phyloP scores from a whole-genome alignment of 2,797 vertebrate genomes.

The Lagocephalus sceleratus region DNA sequence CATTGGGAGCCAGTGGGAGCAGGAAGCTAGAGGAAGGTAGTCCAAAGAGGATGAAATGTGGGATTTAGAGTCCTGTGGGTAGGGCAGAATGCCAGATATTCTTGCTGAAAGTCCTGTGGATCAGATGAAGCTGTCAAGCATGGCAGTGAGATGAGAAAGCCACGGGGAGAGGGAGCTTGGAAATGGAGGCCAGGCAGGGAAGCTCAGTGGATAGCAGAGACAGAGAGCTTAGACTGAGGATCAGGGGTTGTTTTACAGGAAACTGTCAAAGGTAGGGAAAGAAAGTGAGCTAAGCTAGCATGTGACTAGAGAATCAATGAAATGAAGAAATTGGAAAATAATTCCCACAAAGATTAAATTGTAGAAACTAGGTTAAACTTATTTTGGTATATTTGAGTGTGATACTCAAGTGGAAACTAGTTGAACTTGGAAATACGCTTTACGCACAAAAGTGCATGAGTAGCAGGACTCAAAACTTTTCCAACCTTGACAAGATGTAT shows the following conservation, averaged over 20 bases:
- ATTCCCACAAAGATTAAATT: conserved; percentile 65
- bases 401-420: no score
- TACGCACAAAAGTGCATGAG: neutral
- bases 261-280: conserved; percentile 69
- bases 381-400: conserved; percentile 34
- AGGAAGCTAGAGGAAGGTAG: conserved; percentile 48
- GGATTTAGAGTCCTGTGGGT: conserved; percentile 74
- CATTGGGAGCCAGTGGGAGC: conserved; percentile 63
- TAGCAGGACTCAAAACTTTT: conserved; percentile 31
- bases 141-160: conserved; percentile 72
- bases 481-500: conserved; percentile 48
- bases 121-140: conserved; percentile 79
- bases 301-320: conserved; percentile 68
- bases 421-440: conserved; percentile 1
- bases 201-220: conserved; percentile 67
- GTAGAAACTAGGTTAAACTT: conserved; percentile 49
- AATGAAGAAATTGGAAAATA: conserved; percentile 59
- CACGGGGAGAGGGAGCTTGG: conserved; percentile 61
- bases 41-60: conserved; percentile 71
- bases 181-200: conserved; percentile 69
- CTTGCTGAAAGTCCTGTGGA: conserved; percentile 73
- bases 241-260: conserved; percentile 73
- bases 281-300: conserved; percentile 52
- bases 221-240: conserved; percentile 73
- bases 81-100: conserved; percentile 67